Conservation (phyloP, 2,888 invertebrate species). For the Mesorhabditis spiculigera region DNA sequence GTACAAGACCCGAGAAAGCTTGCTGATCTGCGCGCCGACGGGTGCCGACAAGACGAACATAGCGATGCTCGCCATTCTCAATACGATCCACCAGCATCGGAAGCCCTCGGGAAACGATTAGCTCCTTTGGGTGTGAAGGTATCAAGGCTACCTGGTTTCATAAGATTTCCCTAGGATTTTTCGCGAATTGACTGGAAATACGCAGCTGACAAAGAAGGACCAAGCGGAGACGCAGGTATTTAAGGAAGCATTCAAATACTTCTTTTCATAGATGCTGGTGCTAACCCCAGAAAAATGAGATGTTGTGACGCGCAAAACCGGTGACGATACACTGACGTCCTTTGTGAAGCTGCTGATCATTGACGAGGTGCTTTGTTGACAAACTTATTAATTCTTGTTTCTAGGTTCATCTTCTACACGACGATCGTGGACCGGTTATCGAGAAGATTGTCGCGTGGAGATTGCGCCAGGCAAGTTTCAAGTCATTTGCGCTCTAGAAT, state of each 20-base stretch:
- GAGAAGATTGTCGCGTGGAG: constrained; percentile 95
- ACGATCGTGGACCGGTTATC: constrained; percentile 93
- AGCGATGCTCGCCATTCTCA: constrained; percentile 84
- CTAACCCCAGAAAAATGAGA: constrained; percentile 99
- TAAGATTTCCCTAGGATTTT: constrained; percentile 59
- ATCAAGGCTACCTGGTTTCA: not conserved
- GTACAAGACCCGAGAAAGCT: constrained; percentile 91
- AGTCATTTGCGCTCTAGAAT: not conserved
- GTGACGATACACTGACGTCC: constrained; percentile 82
- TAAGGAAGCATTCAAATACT: not conserved
- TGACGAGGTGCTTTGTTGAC: constrained; percentile 70
- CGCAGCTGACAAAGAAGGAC: constrained; percentile 90
- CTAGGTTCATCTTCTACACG: constrained; percentile 84
- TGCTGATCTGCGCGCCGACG: constrained; percentile 95
- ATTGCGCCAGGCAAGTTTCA: constrained; percentile 71
- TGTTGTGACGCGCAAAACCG: constrained; percentile 88
- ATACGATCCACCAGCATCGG: constrained; percentile 82
- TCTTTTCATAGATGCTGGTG: constrained; percentile 74
- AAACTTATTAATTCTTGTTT: not conserved
- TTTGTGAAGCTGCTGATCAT: constrained; percentile 88
- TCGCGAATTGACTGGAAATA: constrained; percentile 92
- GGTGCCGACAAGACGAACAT: constrained; percentile 79
- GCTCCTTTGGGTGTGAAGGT: constrained; percentile 69
- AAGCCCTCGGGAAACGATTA: constrained; percentile 69
- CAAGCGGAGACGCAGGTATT: constrained; percentile 81